Percentiles rank a stretch among this genome's conserved stretches.
phyloP scores from a whole-genome alignment of 2,797 vertebrate genomes.

The Megaceryle alcyon region DNA sequence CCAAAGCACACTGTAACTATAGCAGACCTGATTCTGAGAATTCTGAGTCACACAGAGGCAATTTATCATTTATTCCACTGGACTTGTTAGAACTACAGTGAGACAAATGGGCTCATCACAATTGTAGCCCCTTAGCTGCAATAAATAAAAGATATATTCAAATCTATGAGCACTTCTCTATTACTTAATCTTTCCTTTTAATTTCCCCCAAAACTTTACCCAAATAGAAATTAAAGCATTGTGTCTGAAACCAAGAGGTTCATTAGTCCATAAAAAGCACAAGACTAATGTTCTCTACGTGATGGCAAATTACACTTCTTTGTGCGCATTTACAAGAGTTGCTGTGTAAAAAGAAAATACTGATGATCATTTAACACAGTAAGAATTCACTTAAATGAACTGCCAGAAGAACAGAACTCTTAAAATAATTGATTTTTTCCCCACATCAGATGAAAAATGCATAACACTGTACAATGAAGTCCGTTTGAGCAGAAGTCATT shows the following conservation, averaged over 20 bases:
- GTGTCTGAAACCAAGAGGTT: conserved; percentile 36
- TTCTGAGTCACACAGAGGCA: background rate
- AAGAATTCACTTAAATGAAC: conserved; percentile 79
- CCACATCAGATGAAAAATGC: conserved; percentile 77
- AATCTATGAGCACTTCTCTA: background rate
- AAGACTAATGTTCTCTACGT: conserved; percentile 71
- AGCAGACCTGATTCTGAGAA: background rate
- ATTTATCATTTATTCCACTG: conserved; percentile 31
- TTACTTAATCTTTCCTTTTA: conserved; percentile 54
- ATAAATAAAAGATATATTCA: conserved; percentile 52
- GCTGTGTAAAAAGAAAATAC: conserved; percentile 77
- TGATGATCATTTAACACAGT: conserved; percentile 75
- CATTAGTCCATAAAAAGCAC: conserved; percentile 35
- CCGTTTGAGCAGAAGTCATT: conserved; percentile 78
- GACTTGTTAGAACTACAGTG: conserved; percentile 13
- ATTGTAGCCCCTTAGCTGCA: conserved; percentile 22
- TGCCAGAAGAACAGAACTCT: conserved; percentile 75
- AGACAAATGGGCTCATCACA: conserved; percentile 38
- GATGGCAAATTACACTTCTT: conserved; percentile 70
- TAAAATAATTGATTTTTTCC: conserved; percentile 81
- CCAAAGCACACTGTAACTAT: background rate
- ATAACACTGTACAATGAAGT: conserved; percentile 70
- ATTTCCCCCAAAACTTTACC: conserved; percentile 43
- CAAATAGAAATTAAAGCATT: conserved; percentile 65
- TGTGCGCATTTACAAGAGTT: conserved; percentile 68